Evolutionary conservation across 2,113 vertebrate genomes (phyloP), one percentile per base, ranked within the genome.

Genomic region (Vicugna pacos): DNA sequence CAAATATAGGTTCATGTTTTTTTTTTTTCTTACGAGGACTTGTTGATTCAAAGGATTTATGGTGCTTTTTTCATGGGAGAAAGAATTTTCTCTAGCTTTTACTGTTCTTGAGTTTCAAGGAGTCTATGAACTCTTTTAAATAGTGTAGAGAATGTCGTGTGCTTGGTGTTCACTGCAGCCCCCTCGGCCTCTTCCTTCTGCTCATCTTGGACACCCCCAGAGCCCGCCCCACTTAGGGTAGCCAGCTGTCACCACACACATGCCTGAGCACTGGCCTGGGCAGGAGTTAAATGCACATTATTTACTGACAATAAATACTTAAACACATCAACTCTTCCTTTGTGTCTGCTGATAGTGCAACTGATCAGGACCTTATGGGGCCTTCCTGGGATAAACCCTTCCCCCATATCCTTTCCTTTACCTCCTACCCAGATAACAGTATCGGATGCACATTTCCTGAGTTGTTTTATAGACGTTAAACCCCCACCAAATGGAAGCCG

Each of bases 131-230:
- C 42, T 87, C 52, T 87, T 86, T 20, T 28, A 64, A 35, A 67
- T 2, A 56, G 20, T 1, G 0, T 0, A 5, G 6, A 14, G 0
- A 30, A 6, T 0, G 1, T 20, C n/a, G 13, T 67, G 9, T 12
- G 38, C 46, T 76, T 5, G 13, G 50, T 10, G n/a, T 42, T 35
- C 46, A 20, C 32, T 10, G 20, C 26, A 56, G 35, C 13, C 38
- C 19, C 30, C 56, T 76, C 1, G 0, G 76, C 70, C 30, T 50
- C 35, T n/a, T 50, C 26, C n/a, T 16, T 46, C 32, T 9, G 22
- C 26, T 58, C 5, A 26, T n/a, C 20, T 1, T 48, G n/a, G 5
- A 52, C 1, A 0, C 30, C 46, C 1, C 10, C 1, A 9, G 24
- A 46, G 58, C n/a, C 7, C 13, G 76, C 30, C 72, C 22, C 52